phyloP scores from a whole-genome alignment of 92 coral and sea anemone species.

The Bergia puertoricense region DNA sequence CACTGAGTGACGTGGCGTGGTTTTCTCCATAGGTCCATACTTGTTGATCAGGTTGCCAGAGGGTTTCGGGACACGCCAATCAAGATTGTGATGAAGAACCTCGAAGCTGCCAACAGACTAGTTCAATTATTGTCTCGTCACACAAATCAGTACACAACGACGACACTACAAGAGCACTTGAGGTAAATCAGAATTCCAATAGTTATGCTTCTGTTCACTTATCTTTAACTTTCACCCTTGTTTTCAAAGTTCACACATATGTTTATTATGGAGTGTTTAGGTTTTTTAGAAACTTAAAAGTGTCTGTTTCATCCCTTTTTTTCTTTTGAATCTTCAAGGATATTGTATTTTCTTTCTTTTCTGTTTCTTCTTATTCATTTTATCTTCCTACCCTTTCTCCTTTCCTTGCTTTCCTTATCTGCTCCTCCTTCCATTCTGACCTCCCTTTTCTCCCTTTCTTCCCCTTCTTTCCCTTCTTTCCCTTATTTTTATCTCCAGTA shows the following conservation, averaged over 20 bases:
- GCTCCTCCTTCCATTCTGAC: not conserved
- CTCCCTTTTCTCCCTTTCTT: not conserved
- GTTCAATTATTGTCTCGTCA: slow-evolving; percentile 68
- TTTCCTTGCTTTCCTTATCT: not conserved
- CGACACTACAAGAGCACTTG: slow-evolving; percentile 72
- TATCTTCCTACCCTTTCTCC: not conserved
- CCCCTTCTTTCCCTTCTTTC: not conserved
- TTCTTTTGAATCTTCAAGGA: not conserved
- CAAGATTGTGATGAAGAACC: slow-evolving; percentile 68
- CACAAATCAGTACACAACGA: slow-evolving; percentile 60
- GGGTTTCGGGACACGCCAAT: slow-evolving; percentile 78
- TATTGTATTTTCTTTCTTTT: not conserved
- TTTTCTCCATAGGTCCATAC: slow-evolving; percentile 49
- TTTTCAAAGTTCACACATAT: not conserved
- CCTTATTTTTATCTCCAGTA: not conserved
- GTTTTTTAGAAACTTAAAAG: not conserved
- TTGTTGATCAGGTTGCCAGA: slow-evolving; percentile 67
- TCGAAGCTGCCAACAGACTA: slow-evolving; percentile 68
- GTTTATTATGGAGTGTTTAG: not conserved
- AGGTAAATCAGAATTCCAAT: slow-evolving; percentile 47
- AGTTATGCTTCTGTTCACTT: not conserved
- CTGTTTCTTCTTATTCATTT: not conserved
- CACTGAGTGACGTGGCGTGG: not conserved
- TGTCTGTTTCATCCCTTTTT: not conserved
- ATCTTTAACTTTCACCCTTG: not conserved